phyloP scores from a whole-genome alignment of 2,797 vertebrate genomes.

The Sarcophilus harrisii region DNA sequence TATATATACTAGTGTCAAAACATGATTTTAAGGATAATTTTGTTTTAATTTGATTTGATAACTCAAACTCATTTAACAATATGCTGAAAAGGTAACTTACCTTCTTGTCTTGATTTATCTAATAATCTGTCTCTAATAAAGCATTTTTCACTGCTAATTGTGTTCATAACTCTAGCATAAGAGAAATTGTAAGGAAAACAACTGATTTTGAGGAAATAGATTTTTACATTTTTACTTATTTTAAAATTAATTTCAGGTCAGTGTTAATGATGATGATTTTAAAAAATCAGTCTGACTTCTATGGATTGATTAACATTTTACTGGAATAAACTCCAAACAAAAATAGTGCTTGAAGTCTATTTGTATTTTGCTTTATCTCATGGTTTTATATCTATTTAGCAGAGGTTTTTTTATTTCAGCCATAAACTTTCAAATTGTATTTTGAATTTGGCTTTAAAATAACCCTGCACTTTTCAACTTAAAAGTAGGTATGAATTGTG shows the following conservation, averaged over 20 bases:
- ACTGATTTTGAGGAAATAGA: constrained; percentile 26
- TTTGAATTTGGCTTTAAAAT: background rate
- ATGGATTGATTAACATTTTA: background rate
- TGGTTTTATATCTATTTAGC: background rate
- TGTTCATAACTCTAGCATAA: constrained; percentile 62
- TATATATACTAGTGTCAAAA: constrained; percentile 23
- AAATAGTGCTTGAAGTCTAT: background rate
- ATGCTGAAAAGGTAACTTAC: constrained; percentile 78
- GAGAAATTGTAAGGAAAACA: constrained; percentile 51
- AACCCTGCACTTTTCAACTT: background rate
- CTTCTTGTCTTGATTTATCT: constrained; percentile 77
- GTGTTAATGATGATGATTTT: background rate
- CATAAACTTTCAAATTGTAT: background rate
- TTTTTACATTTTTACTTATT: constrained; percentile 35
- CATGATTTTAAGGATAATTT: constrained; percentile 5
- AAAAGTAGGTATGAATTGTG: background rate
- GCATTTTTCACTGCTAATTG: constrained; percentile 79
- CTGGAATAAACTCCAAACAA: background rate
- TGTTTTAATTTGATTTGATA: constrained; percentile 67
- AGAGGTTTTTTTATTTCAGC: background rate
- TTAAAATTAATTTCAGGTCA: constrained; percentile 45
- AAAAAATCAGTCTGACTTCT: background rate
- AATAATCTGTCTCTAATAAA: constrained; percentile 69
- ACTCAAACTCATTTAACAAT: constrained; percentile 81
- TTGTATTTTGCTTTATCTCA: background rate